These are phyloP conservation scores for Menidia beryllina DNA, from an alignment of 2,113 vertebrate genomes.

Conservation along the genomic window DNA sequence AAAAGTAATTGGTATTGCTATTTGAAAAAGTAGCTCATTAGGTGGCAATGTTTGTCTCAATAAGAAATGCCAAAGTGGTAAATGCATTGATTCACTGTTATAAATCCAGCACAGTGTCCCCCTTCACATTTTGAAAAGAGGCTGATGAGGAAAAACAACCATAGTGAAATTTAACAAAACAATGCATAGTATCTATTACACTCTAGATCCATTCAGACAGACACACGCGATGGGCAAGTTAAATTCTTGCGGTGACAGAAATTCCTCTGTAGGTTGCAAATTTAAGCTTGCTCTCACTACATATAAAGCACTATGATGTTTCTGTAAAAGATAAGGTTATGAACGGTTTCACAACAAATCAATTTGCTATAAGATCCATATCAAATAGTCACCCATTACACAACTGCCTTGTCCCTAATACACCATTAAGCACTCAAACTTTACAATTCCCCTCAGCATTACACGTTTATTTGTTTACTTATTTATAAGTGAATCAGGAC, in stretches of 20 bases:
- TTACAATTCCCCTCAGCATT: constrained; percentile 11
- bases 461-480: constrained; percentile 21
- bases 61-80: constrained; percentile 54
- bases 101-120: constrained; percentile 18
- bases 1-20: constrained; percentile 72
- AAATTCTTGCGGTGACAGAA: constrained; percentile 82
- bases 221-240: constrained; percentile 71
- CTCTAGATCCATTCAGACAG: constrained; percentile 80
- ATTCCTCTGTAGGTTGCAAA: constrained; percentile 75
- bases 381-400: constrained; percentile 29
- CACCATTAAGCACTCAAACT: constrained; percentile 13
- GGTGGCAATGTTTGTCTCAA: constrained; percentile 65
- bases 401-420: constrained; percentile 10
- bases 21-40: constrained; percentile 70
- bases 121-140: constrained; percentile 29
- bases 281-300: constrained; percentile 80
- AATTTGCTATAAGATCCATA: constrained; percentile 17
- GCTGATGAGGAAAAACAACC: constrained; percentile 20
- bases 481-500: constrained; percentile 10
- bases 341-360: constrained; percentile 26
- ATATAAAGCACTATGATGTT: constrained; percentile 87
- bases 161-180: constrained; percentile 27
- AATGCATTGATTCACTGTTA: constrained; percentile 41
- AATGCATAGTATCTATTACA: constrained; percentile 49
- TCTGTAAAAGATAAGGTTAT: constrained; percentile 72